Evolutionary conservation across 1,140 invertebrate species (phyloP).

Genomic region (Drosophila yakuba): DNA sequence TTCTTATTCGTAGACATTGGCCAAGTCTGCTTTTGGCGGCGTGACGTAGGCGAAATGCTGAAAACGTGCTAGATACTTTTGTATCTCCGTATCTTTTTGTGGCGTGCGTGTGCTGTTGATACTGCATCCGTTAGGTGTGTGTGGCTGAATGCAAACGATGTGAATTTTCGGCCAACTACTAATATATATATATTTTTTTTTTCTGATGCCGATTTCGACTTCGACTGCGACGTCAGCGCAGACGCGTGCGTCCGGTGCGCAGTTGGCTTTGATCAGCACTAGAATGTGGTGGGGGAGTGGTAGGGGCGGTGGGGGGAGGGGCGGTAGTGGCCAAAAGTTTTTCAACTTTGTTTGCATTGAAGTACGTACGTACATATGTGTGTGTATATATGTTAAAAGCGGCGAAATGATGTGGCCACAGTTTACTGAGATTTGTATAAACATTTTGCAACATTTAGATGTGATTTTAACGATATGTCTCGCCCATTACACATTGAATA

Average conservation of each 20-base stretch:
- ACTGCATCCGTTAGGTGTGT: slow-evolving; percentile 81
- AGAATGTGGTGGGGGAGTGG: background rate
- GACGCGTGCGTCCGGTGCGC: slow-evolving; percentile 76
- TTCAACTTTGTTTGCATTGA: slow-evolving; percentile 65
- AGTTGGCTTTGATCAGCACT: slow-evolving; percentile 72
- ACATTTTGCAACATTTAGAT: slow-evolving; percentile 50
- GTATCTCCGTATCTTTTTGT: slow-evolving; percentile 47
- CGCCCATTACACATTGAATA: background rate
- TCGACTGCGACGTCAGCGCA: slow-evolving; percentile 25
- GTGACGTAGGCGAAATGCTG: slow-evolving; percentile 68
- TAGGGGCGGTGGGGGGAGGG: background rate
- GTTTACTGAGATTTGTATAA: slow-evolving; percentile 61
- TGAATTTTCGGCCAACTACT: slow-evolving; percentile 64
- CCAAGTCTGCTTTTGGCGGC: slow-evolving; percentile 67
- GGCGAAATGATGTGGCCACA: slow-evolving; percentile 41
- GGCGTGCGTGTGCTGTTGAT: slow-evolving; percentile 46
- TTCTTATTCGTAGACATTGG: slow-evolving; percentile 35
- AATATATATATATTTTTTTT: slow-evolving; percentile 11
- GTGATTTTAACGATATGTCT: slow-evolving; percentile 22
- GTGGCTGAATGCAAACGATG: slow-evolving; percentile 77
- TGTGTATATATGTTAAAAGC: slow-evolving; percentile 4
- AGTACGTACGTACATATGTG: slow-evolving; percentile 14
- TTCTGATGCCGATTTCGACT: slow-evolving; percentile 35
- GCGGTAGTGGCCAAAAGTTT: slow-evolving; percentile 23
- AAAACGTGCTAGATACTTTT: slow-evolving; percentile 74